Base-by-base conservation (phyloP, 2,888 invertebrate genomes). In the Drosophila paramelanica region DNA sequence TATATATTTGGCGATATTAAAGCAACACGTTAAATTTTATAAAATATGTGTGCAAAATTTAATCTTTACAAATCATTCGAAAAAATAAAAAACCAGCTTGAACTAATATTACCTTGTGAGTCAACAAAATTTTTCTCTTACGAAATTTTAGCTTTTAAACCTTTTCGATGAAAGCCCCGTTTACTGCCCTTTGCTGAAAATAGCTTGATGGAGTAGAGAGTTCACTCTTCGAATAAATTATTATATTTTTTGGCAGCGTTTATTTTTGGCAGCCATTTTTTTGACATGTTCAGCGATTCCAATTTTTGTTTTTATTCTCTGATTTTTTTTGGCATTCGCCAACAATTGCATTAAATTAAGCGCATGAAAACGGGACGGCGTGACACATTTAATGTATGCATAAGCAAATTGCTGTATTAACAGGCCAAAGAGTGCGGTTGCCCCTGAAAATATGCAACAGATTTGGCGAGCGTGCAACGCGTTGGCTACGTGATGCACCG, bases 341-440 rank as follows among this genome's bases (percentile, higher is more conserved):
- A 39, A 64, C 65, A 74, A 70, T 81, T 79, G 79, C 68, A 75
- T 79, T 75, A 79, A 79, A 79, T 82, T 61, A 79, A 74, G 79
- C 79, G 79, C 59, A 68, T 43, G 60, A 72, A 67, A 80, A 65
- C 61, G 67, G 58, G 33, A 23, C 61, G 51, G 67, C 72, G 41
- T 78, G 78, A 78, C 79, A 78, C 62, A 69, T 78, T 69, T 66
- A 77, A 79, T 80, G 67, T 73, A 70, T 77, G 78, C 84, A 87
- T 81, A 81, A 70, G 71, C 68, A 72, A 89, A 83, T 89, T 88
- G 74, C 71, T 74, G 52, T 73, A 89, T 87, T 81, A 89, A 77
- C 73, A 67, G 59, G 47, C 57, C 56, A 56, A 56, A 65, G 51
- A 60, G 46, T 60, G 59, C 49, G 33, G 23, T 25, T 52, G 69